A percentile compares a stretch with the other conserved stretches of the same genome.
phyloP scores from a whole-genome alignment of 2,113 vertebrate species.

The Phrynosoma platyrhinos region DNA sequence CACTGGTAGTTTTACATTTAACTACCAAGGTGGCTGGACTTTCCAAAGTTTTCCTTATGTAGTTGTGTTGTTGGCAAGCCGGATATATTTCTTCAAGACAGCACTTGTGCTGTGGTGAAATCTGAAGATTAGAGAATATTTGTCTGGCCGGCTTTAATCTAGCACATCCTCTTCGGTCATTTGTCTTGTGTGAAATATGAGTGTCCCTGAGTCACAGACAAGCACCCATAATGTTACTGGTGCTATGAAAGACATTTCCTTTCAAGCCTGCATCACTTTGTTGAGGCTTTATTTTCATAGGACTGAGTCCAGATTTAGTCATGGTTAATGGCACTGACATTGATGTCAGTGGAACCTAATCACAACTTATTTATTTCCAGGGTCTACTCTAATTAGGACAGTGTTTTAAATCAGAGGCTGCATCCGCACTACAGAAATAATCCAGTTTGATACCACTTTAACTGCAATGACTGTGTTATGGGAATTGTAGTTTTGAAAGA shows the following conservation, averaged over 20 bases:
- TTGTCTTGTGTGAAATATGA: background rate
- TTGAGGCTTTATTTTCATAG: background rate
- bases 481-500: too few species aligned
- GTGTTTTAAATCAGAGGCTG: too few species aligned
- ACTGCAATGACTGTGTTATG: too few species aligned
- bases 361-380: background rate
- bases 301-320: background rate
- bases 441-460: too few species aligned
- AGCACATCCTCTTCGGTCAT: background rate
- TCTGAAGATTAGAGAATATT: background rate
- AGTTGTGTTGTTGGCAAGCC: background rate
- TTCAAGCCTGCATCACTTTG: background rate
- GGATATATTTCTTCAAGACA: background rate
- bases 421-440: too few species aligned
- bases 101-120: background rate
- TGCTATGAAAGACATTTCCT: background rate
- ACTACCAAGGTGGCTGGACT: background rate
- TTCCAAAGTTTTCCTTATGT: background rate
- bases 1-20: background rate
- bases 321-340: background rate
- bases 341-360: background rate
- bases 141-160: too few species aligned
- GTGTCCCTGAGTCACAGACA: background rate
- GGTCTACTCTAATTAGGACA: background rate
- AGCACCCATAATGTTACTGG: background rate